These are phyloP conservation scores for Threskiornis aethiopicus DNA, from an alignment of 2,797 vertebrate species.

Conservation along the genomic window DNA sequence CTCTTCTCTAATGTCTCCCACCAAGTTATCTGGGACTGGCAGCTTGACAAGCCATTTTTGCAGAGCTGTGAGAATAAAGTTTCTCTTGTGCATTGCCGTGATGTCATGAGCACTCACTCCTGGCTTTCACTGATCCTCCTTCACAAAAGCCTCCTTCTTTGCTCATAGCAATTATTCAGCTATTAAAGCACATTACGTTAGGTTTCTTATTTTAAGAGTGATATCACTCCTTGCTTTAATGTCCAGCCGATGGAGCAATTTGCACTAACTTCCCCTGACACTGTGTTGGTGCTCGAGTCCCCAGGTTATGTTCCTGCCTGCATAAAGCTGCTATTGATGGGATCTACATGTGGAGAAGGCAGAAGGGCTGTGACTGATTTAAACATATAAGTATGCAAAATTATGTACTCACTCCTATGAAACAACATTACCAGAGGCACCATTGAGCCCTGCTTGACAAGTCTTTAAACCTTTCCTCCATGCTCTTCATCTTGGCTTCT, in stretches of 20 bases:
- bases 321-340: conserved; percentile 74
- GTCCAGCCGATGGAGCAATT: conserved; percentile 75
- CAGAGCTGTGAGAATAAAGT: conserved; percentile 68
- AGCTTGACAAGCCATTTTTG: conserved; percentile 51
- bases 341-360: conserved; percentile 1
- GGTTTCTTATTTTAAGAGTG: conserved; percentile 81
- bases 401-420: not conserved
- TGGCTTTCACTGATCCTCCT: conserved; percentile 37
- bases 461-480: not conserved
- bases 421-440: not conserved
- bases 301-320: conserved; percentile 66
- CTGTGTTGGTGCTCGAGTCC: conserved; percentile 60
- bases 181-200: conserved; percentile 81
- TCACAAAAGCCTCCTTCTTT: conserved; percentile 80
- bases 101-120: conserved; percentile 77
- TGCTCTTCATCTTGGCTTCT: not conserved
- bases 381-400: not conserved
- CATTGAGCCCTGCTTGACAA: not conserved
- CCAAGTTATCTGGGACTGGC: conserved; percentile 67
- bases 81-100: conserved; percentile 73
- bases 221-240: conserved; percentile 77
- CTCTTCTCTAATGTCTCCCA: conserved; percentile 54
- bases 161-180: conserved; percentile 73
- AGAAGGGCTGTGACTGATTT: not conserved
- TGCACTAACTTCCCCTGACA: conserved; percentile 76